Conservation (phyloP, 2,888 invertebrate species). For the Dilophus febrilis region DNA sequence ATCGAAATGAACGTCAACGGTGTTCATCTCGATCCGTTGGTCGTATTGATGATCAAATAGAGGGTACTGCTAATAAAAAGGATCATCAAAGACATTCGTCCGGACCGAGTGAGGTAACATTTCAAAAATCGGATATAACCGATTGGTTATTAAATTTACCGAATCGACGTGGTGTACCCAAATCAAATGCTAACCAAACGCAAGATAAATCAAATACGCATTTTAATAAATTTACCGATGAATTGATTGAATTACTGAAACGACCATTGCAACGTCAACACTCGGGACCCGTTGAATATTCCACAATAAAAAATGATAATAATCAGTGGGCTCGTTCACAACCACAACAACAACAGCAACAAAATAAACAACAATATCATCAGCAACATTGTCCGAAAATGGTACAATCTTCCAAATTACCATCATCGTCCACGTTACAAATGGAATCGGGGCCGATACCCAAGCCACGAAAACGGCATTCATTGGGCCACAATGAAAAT, state of each 20-base stretch:
- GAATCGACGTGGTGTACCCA: slow-evolving; percentile 16
- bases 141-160: slow-evolving; percentile 26
- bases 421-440: not conserved
- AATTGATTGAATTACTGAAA: slow-evolving; percentile 25
- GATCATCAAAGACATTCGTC: slow-evolving; percentile 26
- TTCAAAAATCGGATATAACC: slow-evolving; percentile 27
- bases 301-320: slow-evolving; percentile 27
- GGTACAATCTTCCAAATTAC: not conserved
- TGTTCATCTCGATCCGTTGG: slow-evolving; percentile 30
- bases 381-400: not conserved
- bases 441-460: slow-evolving; percentile 14
- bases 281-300: slow-evolving; percentile 26
- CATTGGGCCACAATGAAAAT: slow-evolving; percentile 25
- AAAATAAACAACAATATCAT: no score
- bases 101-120: slow-evolving; percentile 28
- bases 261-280: slow-evolving; percentile 28
- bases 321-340: slow-evolving; percentile 30
- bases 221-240: slow-evolving; percentile 16
- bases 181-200: not conserved
- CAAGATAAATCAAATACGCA: not conserved
- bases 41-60: slow-evolving; percentile 20
- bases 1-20: slow-evolving; percentile 27
- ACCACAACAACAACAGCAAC: slow-evolving; percentile 3
- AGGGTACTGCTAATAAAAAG: slow-evolving; percentile 5
- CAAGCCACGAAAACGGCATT: slow-evolving; percentile 26